Percentiles rank a stretch among this genome's conserved stretches.
phyloP scores from a whole-genome alignment of 2,888 invertebrate species.

The Drosophila rellima region DNA sequence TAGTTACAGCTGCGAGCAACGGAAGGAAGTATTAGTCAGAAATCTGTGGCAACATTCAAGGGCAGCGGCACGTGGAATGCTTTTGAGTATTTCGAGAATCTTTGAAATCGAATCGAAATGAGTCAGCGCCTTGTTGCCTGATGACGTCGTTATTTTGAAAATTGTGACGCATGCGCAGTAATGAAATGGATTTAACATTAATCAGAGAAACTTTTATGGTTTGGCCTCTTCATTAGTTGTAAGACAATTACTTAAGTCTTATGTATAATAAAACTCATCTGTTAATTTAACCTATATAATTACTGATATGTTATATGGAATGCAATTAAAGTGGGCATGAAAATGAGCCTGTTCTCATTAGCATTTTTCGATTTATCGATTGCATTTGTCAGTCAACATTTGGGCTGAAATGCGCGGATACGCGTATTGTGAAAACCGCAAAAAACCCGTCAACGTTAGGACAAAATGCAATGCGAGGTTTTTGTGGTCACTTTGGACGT shows the following conservation, averaged over 20 bases:
- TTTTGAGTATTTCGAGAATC: slow-evolving; percentile 57
- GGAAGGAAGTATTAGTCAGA: slow-evolving; percentile 78
- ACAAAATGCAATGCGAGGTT: slow-evolving; percentile 76
- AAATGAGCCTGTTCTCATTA: slow-evolving; percentile 12
- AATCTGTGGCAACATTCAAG: slow-evolving; percentile 30
- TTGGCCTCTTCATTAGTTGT: too few species aligned
- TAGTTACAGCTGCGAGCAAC: slow-evolving; percentile 69
- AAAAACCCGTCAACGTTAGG: slow-evolving; percentile 71
- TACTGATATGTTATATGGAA: slow-evolving; percentile 20
- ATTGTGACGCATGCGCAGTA: slow-evolving; percentile 52
- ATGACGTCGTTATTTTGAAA: slow-evolving; percentile 36
- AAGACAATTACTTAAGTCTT: too few species aligned
- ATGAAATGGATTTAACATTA: not conserved
- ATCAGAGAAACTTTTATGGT: too few species aligned
- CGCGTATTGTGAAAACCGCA: slow-evolving; percentile 56
- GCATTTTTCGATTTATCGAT: slow-evolving; percentile 31
- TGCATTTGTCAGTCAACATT: slow-evolving; percentile 72
- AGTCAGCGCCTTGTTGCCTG: slow-evolving; percentile 41
- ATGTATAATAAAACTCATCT: too few species aligned
- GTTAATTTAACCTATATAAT: slow-evolving; percentile 30
- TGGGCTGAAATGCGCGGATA: slow-evolving; percentile 47
- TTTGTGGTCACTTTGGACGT: slow-evolving; percentile 60
- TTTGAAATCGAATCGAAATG: slow-evolving; percentile 51
- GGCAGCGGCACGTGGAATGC: slow-evolving; percentile 61
- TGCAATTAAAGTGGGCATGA: not conserved